Percentiles rank a stretch among this genome's conserved stretches.
phyloP scores from a whole-genome alignment of 2,113 vertebrate species.

The Campylomormyrus tamandua region DNA sequence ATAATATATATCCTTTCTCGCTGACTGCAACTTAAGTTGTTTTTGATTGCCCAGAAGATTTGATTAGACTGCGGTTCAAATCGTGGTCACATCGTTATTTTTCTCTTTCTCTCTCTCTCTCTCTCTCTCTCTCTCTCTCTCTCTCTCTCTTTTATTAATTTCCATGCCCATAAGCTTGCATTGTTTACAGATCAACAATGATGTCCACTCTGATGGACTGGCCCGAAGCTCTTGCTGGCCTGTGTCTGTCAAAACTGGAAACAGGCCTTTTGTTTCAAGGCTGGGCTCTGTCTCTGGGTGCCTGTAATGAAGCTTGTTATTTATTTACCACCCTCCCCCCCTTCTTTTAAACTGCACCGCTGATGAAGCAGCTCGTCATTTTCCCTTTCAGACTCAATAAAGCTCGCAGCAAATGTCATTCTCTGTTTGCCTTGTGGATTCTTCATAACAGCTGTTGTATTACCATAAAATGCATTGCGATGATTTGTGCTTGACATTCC shows the following conservation, averaged over 20 bases:
- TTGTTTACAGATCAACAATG: conserved; percentile 5
- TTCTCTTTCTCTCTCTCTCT: neutral
- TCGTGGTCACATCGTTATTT: neutral
- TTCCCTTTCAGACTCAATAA: conserved; percentile 9
- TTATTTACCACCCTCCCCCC: neutral
- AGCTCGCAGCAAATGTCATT: neutral
- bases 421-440: conserved; percentile 12
- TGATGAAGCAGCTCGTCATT: neutral
- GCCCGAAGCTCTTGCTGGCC: neutral
- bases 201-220: conserved; percentile 1
- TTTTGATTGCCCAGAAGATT: neutral
- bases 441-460: neutral
- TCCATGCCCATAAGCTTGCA: neutral
- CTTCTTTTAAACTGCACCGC: neutral
- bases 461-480: neutral
- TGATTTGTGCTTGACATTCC: conserved; percentile 11
- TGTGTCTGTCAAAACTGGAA: neutral
- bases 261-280: neutral
- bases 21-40: neutral
- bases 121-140: neutral
- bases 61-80: neutral
- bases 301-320: neutral
- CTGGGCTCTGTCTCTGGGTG: neutral
- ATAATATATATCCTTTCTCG: neutral
- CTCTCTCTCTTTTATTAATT: neutral